Percentiles rank a stretch among this genome's conserved stretches.
Evolutionary conservation across 2,113 vertebrate genomes (phyloP).

Genomic region (Proterorhinus semilunaris): DNA sequence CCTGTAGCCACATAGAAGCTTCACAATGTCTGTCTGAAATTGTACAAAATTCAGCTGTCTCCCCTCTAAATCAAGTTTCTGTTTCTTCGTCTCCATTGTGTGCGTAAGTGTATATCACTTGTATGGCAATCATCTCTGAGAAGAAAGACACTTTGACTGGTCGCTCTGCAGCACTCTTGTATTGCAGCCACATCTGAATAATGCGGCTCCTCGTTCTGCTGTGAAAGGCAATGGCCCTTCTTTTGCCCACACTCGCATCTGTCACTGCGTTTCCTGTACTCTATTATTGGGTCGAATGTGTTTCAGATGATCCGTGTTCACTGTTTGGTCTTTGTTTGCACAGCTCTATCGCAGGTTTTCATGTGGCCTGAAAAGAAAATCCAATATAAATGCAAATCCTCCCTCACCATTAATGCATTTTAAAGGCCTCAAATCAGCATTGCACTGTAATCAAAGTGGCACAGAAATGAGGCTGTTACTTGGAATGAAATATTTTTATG

Average conservation of each 20-base stretch:
- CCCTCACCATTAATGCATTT: slow-evolving; percentile 76
- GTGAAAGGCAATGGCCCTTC: slow-evolving; percentile 47
- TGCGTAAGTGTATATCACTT: slow-evolving; percentile 38
- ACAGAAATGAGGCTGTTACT: slow-evolving; percentile 66
- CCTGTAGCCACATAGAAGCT: not conserved
- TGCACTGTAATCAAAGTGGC: slow-evolving; percentile 75
- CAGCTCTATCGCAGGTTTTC: slow-evolving; percentile 67
- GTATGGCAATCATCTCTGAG: slow-evolving; percentile 33
- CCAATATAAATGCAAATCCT: slow-evolving; percentile 84
- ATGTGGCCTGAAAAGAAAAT: slow-evolving; percentile 64
- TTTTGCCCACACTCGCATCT: slow-evolving; percentile 58
- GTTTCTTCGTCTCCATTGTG: slow-evolving; percentile 8
- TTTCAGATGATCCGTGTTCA: slow-evolving; percentile 67
- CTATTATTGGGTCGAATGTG: slow-evolving; percentile 69
- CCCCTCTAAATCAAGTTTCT: slow-evolving; percentile 5
- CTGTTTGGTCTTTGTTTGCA: slow-evolving; percentile 71
- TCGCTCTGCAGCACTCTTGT: slow-evolving; percentile 27
- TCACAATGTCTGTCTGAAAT: not conserved
- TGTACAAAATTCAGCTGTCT: slow-evolving; percentile 4
- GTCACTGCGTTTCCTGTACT: slow-evolving; percentile 58
- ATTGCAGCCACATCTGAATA: slow-evolving; percentile 44
- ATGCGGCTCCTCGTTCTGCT: slow-evolving; percentile 34
- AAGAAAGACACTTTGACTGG: slow-evolving; percentile 45
- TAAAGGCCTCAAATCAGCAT: slow-evolving; percentile 71
- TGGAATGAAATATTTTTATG: slow-evolving; percentile 74